Evolutionary conservation across 2,888 invertebrate genomes (phyloP), one percentile per base, ranked within the genome.

Genomic region (Fragum whitleyi): DNA sequence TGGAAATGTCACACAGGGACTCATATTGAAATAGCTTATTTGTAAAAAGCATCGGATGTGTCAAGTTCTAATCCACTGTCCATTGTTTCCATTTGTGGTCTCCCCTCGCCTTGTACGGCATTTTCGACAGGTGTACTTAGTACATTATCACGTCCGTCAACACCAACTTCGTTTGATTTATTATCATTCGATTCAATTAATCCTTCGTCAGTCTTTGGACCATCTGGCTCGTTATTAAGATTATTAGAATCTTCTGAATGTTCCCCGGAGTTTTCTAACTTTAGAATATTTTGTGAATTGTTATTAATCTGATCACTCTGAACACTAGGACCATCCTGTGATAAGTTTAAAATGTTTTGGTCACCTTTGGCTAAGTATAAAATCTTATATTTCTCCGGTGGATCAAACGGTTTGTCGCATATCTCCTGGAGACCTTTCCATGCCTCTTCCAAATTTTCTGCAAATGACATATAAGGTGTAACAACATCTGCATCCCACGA

Each of bases 371-470:
- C 28, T 39, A n/a, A 21, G n/a, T 65, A 65, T 42, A 65, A 65
- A 2, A 65, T 1, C 21, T 23, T 21, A 14, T 65, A 65, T 23
- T 65, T 65, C 1, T 65, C 19, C n/a, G 65, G 65, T 14, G 69
- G 73, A 14, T 51, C 29, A 47, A 74, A 78, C 36, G 74, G 72
- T 29, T 78, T 82, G 32, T 83, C 62, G 75, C 85, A 85, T 1
- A 86, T 62, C 11, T 70, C 73, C 47, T 81, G 78, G 51, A 87
- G 85, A 29, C 79, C 55, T 29, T 81, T 53, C 86, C 86, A 86
- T 2, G 42, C 53, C 21, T 68, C 55, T 53, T 81, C 78, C 14
- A 87, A 68, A 26, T 59, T 53, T 16, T 79, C 75, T 23, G 74
- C 79, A 65, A 83, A 87, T 14, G 61, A 68, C 7, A 73, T 32